Conservation (phyloP, 2,888 invertebrate genomes). For the Polydrusus pterygomalis region DNA sequence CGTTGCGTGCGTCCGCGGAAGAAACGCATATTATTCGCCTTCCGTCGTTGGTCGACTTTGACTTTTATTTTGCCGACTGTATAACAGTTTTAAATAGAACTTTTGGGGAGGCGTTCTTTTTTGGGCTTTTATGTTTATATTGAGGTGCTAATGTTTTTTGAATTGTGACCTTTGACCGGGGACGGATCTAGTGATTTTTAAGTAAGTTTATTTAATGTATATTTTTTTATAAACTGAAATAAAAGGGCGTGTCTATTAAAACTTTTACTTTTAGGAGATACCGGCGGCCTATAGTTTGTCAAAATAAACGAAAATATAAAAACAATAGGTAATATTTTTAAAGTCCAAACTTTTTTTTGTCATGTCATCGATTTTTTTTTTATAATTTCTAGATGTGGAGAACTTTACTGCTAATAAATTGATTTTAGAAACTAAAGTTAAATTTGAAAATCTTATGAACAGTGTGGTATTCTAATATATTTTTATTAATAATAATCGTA, state of each 20-base stretch:
- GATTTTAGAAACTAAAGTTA: too few species aligned
- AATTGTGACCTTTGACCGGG: conserved; percentile 61
- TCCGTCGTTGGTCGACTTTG: conserved; percentile 32
- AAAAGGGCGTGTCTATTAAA: not conserved
- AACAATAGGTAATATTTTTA: too few species aligned
- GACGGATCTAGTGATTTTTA: conserved; percentile 50
- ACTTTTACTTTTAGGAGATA: not conserved
- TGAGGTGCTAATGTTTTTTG: conserved; percentile 45
- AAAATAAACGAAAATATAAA: too few species aligned
- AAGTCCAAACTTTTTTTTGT: too few species aligned
- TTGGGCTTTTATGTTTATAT: conserved; percentile 11
- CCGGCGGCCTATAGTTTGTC: too few species aligned
- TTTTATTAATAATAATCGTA: too few species aligned
- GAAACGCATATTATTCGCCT: conserved; percentile 51
- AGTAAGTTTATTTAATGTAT: conserved; percentile 35
- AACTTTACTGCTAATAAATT: too few species aligned
- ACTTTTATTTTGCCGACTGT: conserved; percentile 46
- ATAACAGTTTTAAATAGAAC: conserved; percentile 37
- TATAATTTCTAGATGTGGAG: too few species aligned
- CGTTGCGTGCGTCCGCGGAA: conserved; percentile 52
- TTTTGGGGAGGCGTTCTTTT: conserved; percentile 32
- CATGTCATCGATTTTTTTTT: too few species aligned
- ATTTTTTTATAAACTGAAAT: not conserved
- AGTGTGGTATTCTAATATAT: too few species aligned
- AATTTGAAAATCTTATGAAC: too few species aligned